phyloP scores from a whole-genome alignment of 2,888 invertebrate species.

The Phengaris alcon region DNA sequence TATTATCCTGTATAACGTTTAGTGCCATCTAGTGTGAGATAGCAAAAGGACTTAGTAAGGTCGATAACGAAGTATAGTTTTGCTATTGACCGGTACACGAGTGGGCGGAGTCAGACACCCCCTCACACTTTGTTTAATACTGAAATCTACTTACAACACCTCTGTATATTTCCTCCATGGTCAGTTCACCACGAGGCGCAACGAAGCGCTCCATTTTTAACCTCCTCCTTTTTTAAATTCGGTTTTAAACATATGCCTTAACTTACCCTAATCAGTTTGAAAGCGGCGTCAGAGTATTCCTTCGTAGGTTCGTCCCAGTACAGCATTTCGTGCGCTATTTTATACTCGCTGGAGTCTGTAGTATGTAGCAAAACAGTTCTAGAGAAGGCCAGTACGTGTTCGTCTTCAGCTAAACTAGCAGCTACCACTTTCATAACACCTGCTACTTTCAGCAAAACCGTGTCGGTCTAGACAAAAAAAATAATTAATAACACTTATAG shows the following conservation, averaged over 20 bases:
- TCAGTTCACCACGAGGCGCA: too few relatives aligned
- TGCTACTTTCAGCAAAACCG: slow-evolving; percentile 79
- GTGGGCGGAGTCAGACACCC: too few relatives aligned
- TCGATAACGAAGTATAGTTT: too few relatives aligned
- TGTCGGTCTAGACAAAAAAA: slow-evolving; percentile 35
- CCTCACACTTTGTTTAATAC: too few relatives aligned
- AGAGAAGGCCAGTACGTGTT: slow-evolving; percentile 76
- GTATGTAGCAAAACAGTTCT: slow-evolving; percentile 78
- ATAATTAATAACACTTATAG: background rate
- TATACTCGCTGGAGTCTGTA: slow-evolving; percentile 72
- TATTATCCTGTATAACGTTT: too few relatives aligned
- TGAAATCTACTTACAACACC: too few relatives aligned
- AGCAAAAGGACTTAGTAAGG: too few relatives aligned
- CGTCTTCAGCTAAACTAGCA: slow-evolving; percentile 65
- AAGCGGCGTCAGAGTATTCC: slow-evolving; percentile 56
- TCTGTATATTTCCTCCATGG: too few relatives aligned
- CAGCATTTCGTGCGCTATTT: slow-evolving; percentile 83
- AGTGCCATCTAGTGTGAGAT: too few relatives aligned
- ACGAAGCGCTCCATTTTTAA: too few relatives aligned
- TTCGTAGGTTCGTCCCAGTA: slow-evolving; percentile 77
- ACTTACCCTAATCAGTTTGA: slow-evolving; percentile 57
- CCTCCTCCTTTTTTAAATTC: too few relatives aligned
- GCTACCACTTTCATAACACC: slow-evolving; percentile 83
- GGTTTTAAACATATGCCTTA: background rate
- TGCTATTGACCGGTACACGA: too few relatives aligned